Percentiles rank a stretch among this genome's conserved stretches.
Conservation (phyloP, 2,113 vertebrate species). For the Clarias gariepinus region DNA sequence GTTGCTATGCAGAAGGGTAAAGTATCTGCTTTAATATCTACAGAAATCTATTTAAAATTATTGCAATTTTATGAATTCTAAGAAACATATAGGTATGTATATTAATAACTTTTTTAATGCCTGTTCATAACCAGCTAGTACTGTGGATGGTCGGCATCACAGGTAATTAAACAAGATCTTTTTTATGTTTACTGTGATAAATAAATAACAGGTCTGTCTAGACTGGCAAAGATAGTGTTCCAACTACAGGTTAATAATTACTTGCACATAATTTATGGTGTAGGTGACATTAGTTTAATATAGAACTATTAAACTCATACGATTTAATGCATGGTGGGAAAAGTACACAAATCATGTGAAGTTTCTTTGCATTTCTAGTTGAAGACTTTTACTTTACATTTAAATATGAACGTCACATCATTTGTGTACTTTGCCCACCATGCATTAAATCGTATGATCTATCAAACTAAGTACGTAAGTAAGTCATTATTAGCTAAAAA, state of each 20-base stretch:
- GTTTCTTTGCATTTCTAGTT: too few relatives aligned
- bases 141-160: constrained; percentile 46
- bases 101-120: background rate
- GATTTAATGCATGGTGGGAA: background rate
- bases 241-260: background rate
- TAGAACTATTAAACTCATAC: background rate
- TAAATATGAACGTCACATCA: too few relatives aligned
- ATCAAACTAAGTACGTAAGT: too few relatives aligned
- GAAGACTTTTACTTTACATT: too few relatives aligned
- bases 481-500: too few relatives aligned
- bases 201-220: background rate
- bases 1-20: constrained; percentile 84
- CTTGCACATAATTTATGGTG: too few relatives aligned
- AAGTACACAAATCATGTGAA: too few relatives aligned
- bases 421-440: too few relatives aligned
- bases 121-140: constrained; percentile 44
- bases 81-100: background rate
- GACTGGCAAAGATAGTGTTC: background rate
- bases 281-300: background rate
- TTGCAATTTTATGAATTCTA: background rate
- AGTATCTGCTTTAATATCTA: background rate
- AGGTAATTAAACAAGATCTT: constrained; percentile 40
- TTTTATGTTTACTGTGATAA: background rate
- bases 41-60: constrained; percentile 17
- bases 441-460: too few relatives aligned